Base-by-base conservation (phyloP, 1,140 invertebrate species). In the Andrena cerasifolii region DNA sequence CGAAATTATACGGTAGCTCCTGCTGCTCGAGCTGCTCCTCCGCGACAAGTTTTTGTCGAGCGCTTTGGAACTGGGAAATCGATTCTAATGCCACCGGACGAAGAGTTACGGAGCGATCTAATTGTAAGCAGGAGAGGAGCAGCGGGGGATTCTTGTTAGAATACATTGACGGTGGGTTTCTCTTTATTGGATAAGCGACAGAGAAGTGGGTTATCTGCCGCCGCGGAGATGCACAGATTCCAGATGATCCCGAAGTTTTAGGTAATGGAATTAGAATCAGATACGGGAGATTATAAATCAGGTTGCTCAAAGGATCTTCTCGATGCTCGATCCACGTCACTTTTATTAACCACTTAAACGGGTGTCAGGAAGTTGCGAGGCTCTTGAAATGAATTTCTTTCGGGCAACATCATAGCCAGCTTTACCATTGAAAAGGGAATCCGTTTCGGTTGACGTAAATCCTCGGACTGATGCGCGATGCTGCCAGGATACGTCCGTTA, bases 401-500 rank as follows among this genome's bases (percentile, higher is more conserved):
- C 65, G 24, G 16, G 45, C 18, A 28, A 68, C 36, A 67, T 56
- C 63, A 33, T 65, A 21, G 73, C 2, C 28, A 12, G 16, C 40
- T 6, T 31, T 24, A 40, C n/a, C 51, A 59, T 45, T 28, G 73
- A 36, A 43, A 47, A 40, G 28, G 14, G 53, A 58, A 49, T 56
- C 59, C 43, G 58, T 45, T 26, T 28, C 45, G 26, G n/a, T 33
- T 67, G 80, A 83, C 73, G 49, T 54, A 83, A 82, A 81, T 83
- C 80, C 72, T 65, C 40, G 5, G 47, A 59, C 24, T 47, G 79
- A 82, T 77, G 56, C 31, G 53, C 33, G 67, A 45, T 49, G 53
- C 31, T 36, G 21, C n/a, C 63, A 24, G 2, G 16, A 68, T 16
- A 53, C 18, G 51, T 61, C 56, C 68, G 40, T 61, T 77, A 81